Evolutionary conservation across 2,888 invertebrate genomes (phyloP).

Genomic region (Nephrotoma guestfalica): DNA sequence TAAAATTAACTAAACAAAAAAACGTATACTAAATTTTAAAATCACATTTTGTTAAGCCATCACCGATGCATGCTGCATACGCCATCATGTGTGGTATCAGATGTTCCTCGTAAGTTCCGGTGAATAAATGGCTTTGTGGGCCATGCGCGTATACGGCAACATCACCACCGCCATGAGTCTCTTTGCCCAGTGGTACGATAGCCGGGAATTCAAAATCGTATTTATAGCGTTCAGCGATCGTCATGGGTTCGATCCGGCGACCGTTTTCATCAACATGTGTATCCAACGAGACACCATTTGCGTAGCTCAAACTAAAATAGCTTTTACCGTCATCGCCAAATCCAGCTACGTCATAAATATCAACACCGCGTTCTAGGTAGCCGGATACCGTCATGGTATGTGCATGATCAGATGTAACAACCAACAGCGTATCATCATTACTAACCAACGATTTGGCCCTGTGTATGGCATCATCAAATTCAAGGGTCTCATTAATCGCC

Average conservation of each 20-base stretch:
- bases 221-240: slow-evolving; percentile 13
- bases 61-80: slow-evolving; percentile 58
- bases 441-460: slow-evolving; percentile 51
- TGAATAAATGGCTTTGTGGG: slow-evolving; percentile 68
- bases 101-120: slow-evolving; percentile 65
- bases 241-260: slow-evolving; percentile 22
- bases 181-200: slow-evolving; percentile 40
- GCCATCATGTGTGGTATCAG: slow-evolving; percentile 62
- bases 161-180: slow-evolving; percentile 68
- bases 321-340: slow-evolving; percentile 37
- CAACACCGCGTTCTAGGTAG: slow-evolving; percentile 32
- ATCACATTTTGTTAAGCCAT: slow-evolving; percentile 33
- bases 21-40: neutral
- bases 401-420: slow-evolving; percentile 74
- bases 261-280: slow-evolving; percentile 8
- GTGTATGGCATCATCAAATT: slow-evolving; percentile 38
- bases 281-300: slow-evolving; percentile 55
- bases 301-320: slow-evolving; percentile 55
- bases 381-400: slow-evolving; percentile 62
- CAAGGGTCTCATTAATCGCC: slow-evolving; percentile 36
- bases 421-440: slow-evolving; percentile 56
- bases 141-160: slow-evolving; percentile 62
- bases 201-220: slow-evolving; percentile 37
- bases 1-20: neutral
- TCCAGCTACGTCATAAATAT: slow-evolving; percentile 21